phyloP scores from a whole-genome alignment of 1,140 invertebrate species.

The Lepidurus couesii region DNA sequence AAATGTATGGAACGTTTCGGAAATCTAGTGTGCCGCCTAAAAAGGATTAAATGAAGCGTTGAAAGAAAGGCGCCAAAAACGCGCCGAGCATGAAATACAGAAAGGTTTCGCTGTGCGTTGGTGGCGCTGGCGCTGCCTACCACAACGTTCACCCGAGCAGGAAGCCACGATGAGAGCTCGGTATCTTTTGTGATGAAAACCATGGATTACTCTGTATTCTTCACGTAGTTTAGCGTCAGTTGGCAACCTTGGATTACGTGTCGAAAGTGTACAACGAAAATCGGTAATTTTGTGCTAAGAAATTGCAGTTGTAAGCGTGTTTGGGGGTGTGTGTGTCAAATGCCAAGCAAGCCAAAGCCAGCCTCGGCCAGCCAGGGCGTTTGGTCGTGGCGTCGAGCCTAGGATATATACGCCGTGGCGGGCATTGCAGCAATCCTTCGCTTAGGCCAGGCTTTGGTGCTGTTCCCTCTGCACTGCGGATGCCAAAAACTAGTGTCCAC shows the following conservation, averaged over 20 bases:
- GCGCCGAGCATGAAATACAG: neutral
- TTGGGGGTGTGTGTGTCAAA: slow-evolving; percentile 3
- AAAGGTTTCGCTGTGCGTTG: neutral
- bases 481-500: neutral
- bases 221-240: neutral
- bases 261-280: neutral
- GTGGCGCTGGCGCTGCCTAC: slow-evolving; percentile 16
- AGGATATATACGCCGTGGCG: slow-evolving; percentile 20
- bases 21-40: neutral
- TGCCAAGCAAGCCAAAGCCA: neutral
- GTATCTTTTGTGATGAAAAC: slow-evolving; percentile 22
- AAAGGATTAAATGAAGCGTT: neutral
- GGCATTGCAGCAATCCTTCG: slow-evolving; percentile 18
- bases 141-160: slow-evolving; percentile 20
- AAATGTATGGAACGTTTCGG: neutral
- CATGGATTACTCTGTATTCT: slow-evolving; percentile 19
- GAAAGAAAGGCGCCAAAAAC: slow-evolving; percentile 2
- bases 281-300: neutral
- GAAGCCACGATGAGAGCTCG: slow-evolving; percentile 20
- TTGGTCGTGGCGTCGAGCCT: slow-evolving; percentile 17
- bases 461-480: slow-evolving; percentile 1
- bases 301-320: neutral
- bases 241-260: neutral
- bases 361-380: slow-evolving; percentile 19
- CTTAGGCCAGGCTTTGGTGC: neutral